phyloP scores from a whole-genome alignment of 2,888 invertebrate genomes.

The Flexamia atlantica region DNA sequence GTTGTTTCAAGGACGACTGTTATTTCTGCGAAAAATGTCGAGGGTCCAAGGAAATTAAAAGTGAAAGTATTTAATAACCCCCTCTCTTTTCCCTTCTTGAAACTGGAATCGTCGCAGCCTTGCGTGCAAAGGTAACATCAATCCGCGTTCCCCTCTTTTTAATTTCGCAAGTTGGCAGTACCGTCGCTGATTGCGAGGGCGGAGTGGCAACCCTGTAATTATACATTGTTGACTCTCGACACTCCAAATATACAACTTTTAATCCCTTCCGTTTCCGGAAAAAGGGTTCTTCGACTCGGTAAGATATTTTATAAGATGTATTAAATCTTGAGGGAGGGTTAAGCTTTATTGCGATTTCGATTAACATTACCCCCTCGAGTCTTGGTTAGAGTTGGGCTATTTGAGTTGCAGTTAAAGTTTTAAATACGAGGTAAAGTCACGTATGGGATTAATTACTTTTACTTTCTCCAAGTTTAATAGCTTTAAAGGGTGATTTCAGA shows the following conservation, averaged over 20 bases:
- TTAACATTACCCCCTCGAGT: not conserved
- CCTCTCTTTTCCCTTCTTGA: not conserved
- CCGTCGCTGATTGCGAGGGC: conserved; percentile 34
- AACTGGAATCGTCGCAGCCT: conserved; percentile 25
- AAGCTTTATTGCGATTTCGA: conserved; percentile 26
- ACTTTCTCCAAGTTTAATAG: not conserved
- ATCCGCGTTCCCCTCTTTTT: conserved; percentile 31
- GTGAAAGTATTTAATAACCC: conserved; percentile 26
- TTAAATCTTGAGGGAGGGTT: conserved; percentile 13
- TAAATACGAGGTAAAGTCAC: conserved; percentile 12
- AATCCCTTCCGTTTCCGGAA: conserved; percentile 28
- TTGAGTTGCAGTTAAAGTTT: not conserved
- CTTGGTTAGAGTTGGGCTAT: not conserved
- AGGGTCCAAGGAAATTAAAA: not conserved
- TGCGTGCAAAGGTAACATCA: conserved; percentile 24
- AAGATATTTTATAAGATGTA: conserved; percentile 30
- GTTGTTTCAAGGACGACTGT: not conserved
- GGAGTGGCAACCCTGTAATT: conserved; percentile 35
- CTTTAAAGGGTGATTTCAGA: not conserved
- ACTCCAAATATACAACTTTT: conserved; percentile 37
- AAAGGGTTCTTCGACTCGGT: not conserved
- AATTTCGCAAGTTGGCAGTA: conserved; percentile 43
- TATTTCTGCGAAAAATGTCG: not conserved
- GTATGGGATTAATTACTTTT: conserved; percentile 2
- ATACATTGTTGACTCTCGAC: conserved; percentile 34